A percentile compares a stretch with the other conserved stretches of the same genome.
phyloP scores from a whole-genome alignment of 2,888 invertebrate species.

The Apamea crenata region DNA sequence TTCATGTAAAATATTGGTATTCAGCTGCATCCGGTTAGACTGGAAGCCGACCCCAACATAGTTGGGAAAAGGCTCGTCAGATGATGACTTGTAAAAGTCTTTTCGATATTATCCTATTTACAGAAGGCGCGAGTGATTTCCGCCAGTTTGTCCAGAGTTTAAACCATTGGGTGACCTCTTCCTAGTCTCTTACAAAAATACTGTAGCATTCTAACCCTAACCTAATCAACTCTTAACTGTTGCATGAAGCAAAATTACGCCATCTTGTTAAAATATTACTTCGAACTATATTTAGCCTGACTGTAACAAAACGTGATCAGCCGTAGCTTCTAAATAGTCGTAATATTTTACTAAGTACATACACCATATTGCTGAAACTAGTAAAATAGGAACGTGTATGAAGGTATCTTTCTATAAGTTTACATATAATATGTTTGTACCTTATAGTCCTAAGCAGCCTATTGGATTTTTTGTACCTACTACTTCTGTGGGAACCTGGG shows the following conservation, averaged over 20 bases:
- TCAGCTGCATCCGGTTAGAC: too few relatives aligned
- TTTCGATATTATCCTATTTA: too few relatives aligned
- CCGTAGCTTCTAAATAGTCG: constrained; percentile 38
- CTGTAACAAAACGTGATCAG: constrained; percentile 50
- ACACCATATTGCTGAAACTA: neutral
- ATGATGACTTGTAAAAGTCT: too few relatives aligned
- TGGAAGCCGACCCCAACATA: too few relatives aligned
- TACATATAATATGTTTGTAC: too few relatives aligned
- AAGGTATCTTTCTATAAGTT: too few relatives aligned
- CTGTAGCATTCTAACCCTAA: neutral
- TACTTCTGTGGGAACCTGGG: too few relatives aligned
- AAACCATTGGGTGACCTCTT: neutral
- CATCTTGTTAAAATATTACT: constrained; percentile 48
- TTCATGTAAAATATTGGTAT: too few relatives aligned
- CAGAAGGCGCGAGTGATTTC: too few relatives aligned
- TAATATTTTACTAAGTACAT: constrained; percentile 40
- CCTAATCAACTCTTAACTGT: neutral
- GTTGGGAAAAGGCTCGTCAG: too few relatives aligned
- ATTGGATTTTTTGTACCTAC: too few relatives aligned
- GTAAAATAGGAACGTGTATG: neutral
- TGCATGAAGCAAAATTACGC: constrained; percentile 24
- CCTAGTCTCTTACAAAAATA: neutral
- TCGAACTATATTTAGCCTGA: constrained; percentile 15
- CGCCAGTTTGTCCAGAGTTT: neutral
- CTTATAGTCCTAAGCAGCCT: too few relatives aligned